Conservation (phyloP, 1,140 invertebrate genomes). For the Periplaneta americana region DNA sequence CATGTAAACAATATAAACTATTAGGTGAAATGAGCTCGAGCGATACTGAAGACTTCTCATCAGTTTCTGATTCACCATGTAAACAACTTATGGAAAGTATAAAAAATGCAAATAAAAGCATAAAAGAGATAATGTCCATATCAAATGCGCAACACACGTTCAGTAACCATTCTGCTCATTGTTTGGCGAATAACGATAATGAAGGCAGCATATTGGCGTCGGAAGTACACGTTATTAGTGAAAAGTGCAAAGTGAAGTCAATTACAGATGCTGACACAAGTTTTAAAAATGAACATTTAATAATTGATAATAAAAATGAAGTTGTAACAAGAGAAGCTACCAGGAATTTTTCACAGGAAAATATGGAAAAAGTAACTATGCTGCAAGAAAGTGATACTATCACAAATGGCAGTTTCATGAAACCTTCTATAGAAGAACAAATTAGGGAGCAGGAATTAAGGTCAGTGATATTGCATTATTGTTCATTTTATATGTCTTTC, state of each 20-base stretch:
- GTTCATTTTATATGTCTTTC: not conserved
- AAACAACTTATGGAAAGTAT: not conserved
- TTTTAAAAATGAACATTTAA: too few relatives aligned
- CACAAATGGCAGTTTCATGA: not conserved
- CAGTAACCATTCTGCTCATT: too few relatives aligned
- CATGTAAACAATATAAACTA: not conserved
- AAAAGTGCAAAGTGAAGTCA: too few relatives aligned
- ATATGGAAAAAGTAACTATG: too few relatives aligned
- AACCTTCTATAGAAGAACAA: not conserved
- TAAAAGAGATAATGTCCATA: not conserved
- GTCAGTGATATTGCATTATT: not conserved
- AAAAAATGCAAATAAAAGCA: not conserved
- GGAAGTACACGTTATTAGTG: too few relatives aligned
- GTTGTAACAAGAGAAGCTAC: too few relatives aligned
- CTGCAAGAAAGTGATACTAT: too few relatives aligned
- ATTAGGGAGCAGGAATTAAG: not conserved
- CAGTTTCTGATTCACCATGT: not conserved
- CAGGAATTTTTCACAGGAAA: too few relatives aligned
- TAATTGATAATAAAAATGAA: too few relatives aligned
- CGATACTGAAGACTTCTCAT: not conserved
- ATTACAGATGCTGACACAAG: too few relatives aligned
- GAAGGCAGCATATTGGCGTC: too few relatives aligned
- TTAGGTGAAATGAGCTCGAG: not conserved
- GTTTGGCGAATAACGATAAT: too few relatives aligned
- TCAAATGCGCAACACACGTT: not conserved